Base-by-base conservation (phyloP, 2,888 invertebrate genomes). In the Dasysyrphus tricinctus region DNA sequence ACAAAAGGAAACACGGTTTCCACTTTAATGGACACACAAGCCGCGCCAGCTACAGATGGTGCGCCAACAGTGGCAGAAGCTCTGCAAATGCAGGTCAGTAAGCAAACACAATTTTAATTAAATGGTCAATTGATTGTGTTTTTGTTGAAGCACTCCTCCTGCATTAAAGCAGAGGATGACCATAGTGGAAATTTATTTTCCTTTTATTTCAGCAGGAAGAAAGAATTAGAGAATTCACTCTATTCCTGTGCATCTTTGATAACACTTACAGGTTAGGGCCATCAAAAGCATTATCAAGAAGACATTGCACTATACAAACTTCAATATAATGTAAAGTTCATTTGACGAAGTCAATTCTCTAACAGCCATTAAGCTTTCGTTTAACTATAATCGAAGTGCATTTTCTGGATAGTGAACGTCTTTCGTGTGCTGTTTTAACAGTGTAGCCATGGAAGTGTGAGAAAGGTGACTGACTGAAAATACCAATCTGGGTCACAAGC, bases 31-130 rank as follows among this genome's bases (percentile, higher is more conserved):
- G 75, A 24, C 65, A 84, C 70, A 70, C 70, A 75, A 44, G 72
- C 75, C 51, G 67, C 72, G 37, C 78, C 42, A 63, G 54, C 63
- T 69, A 63, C 83, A 84, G 75, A 80, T 80, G 74, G 69, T 57
- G 57, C 51, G 16, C 29, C 59, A 69, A 37, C n/a, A 24, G 57
- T 57, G 39, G 42, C 61, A 54, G 63, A 49, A 59, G 29, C 37
- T 34, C 65, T 65, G 56, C 56, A 70, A 85, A 80, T 85, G 80
- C 84, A 80, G 80, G 80, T 80, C 84, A 85, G 76, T 80, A 80
- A 80, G 84, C 84, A 85, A 85, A 85, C 84, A 85, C 80, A 85
- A 77, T 85, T 85, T 85, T 85, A 85, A 85, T 85, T 85, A 85
- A 85, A 85, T 80, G 84, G 59, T 85, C 84, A 72, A 80, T 85